Base-by-base conservation (phyloP, 2,797 vertebrate genomes). In the Acanthornis magna region DNA sequence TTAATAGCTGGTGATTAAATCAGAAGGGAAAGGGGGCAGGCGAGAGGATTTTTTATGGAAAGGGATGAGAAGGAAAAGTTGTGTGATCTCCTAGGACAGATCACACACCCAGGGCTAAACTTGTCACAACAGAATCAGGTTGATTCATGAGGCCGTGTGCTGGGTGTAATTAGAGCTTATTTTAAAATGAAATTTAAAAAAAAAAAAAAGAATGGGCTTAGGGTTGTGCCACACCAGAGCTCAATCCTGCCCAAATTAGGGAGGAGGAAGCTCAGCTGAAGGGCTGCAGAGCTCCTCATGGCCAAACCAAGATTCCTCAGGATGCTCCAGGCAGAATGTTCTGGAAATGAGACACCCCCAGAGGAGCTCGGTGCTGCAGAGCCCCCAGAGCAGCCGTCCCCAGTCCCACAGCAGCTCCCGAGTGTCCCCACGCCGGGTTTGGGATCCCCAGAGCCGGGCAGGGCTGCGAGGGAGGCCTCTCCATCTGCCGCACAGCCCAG, bases 401-500 rank as follows among this genome's bases (percentile, higher is more conserved):
- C 38, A 38, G 12, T 2, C 54, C 63, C 68, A 19, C 3, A 2
- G 51, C 9, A 51, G 51, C 60, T 34, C 51, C 9, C 2, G 2
- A 63, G 40, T 3, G 25, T 40, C 68, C 67, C 68, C 75, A 57
- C 38, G 11, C 38, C 10, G 43, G 53, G 32, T 21, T 25, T 57
- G 1, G 61, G 43, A 67, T 2, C 8, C 61, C 71, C 71, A 51
- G 32, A 43, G 1, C 62, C 15, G 53, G 70, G 43, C 43, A 84
- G 70, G 43, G 75, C 85, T 2, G 48, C 55, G 65, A 60, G 25
- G 74, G 95, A 88, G 78, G 68, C 91, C 48, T 50, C 85, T 93
- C 74, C 95, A 96, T 93, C 89, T 95, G 95, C 91, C 82, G 91
- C 90, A 26, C 94, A 95, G 93, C 85, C 45, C 77, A 45, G 86